These are phyloP conservation scores for Caenorhabditis brenneri DNA, from an alignment of 1,140 invertebrate species.

Conservation along the genomic window DNA sequence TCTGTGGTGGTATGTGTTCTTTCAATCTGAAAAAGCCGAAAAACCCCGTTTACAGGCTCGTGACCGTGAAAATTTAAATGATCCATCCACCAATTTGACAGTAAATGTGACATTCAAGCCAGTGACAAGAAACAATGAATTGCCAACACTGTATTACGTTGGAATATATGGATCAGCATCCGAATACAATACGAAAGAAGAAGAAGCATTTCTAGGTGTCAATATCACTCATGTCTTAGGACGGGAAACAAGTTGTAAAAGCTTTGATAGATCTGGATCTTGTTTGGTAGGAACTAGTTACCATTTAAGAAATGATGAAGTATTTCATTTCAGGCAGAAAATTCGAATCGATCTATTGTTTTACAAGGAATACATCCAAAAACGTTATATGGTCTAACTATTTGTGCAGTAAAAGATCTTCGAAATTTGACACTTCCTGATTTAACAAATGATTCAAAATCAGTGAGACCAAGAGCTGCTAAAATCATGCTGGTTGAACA, in stretches of 20 bases:
- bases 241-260: constrained; percentile 56
- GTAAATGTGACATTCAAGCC: constrained; percentile 66
- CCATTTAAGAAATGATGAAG: neutral
- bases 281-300: constrained; percentile 54
- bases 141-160: constrained; percentile 63
- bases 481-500: constrained; percentile 53
- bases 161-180: constrained; percentile 65
- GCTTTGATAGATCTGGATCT: constrained; percentile 53
- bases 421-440: constrained; percentile 60
- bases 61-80: constrained; percentile 36
- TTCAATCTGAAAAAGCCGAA: neutral
- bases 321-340: constrained; percentile 44
- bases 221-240: constrained; percentile 64
- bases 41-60: neutral
- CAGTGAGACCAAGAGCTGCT: constrained; percentile 51
- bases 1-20: constrained; percentile 45
- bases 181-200: constrained; percentile 54
- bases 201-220: constrained; percentile 59
- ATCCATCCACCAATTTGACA: constrained; percentile 53
- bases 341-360: constrained; percentile 56
- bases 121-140: constrained; percentile 37
- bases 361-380: constrained; percentile 59
- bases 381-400: constrained; percentile 64
- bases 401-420: constrained; percentile 64
- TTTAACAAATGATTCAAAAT: constrained; percentile 50